Percentiles rank a stretch among this genome's conserved stretches.
These are phyloP conservation scores for Dendroctonus valens DNA, from an alignment of 1,140 invertebrate species.

Conservation along the genomic window DNA sequence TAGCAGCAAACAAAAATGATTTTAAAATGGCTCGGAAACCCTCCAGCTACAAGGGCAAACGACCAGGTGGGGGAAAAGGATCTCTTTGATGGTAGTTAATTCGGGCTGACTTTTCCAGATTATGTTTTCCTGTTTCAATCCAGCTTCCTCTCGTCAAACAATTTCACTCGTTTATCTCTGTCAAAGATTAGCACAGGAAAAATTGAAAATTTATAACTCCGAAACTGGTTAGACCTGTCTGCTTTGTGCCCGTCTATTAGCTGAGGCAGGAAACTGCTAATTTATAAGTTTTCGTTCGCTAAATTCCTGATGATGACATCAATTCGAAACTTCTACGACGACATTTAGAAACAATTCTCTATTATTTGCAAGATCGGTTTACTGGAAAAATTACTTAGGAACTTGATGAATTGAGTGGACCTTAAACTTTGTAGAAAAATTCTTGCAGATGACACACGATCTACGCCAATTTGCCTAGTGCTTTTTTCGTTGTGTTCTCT, in stretches of 20 bases:
- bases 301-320: too few species aligned
- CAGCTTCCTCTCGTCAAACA: constrained; percentile 24
- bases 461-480: too few species aligned
- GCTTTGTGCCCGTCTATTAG: background rate
- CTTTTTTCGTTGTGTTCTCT: too few species aligned
- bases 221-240: constrained; percentile 2
- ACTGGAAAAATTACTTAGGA: too few species aligned
- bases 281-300: too few species aligned
- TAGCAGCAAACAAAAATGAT: constrained; percentile 15
- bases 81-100: constrained; percentile 31
- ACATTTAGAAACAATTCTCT: too few species aligned
- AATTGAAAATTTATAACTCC: constrained; percentile 25
- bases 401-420: too few species aligned
- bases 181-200: constrained; percentile 23
- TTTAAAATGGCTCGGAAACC: constrained; percentile 8
- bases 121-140: constrained; percentile 23
- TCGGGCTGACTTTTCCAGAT: constrained; percentile 28
- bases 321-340: too few species aligned
- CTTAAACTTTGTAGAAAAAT: too few species aligned
- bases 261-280: too few species aligned
- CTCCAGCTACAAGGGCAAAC: constrained; percentile 16
- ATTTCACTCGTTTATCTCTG: constrained; percentile 27
- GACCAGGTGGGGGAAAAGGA: constrained; percentile 18
- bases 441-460: too few species aligned
- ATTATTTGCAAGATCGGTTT: too few species aligned